Percentiles rank a stretch among this genome's conserved stretches.
These are phyloP conservation scores for Drosophila baimaii DNA, from an alignment of 1,140 invertebrate genomes.

Conservation along the genomic window DNA sequence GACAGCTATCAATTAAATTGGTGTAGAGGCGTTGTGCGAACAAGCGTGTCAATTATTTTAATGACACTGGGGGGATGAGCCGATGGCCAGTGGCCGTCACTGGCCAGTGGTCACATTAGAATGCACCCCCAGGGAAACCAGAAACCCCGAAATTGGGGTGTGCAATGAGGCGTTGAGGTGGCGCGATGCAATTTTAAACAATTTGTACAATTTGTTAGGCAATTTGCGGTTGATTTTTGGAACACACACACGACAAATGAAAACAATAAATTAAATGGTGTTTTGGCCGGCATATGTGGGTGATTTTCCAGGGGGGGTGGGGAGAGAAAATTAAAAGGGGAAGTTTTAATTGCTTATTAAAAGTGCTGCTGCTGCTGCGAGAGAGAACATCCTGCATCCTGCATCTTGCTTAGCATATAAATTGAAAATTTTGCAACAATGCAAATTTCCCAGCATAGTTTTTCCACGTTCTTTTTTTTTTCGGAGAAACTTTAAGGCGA, in stretches of 20 bases:
- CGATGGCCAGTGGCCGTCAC: conserved; percentile 47
- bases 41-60: conserved; percentile 83
- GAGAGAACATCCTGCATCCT: conserved; percentile 10
- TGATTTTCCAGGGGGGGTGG: conserved; percentile 24
- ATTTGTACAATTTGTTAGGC: conserved; percentile 75
- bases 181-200: conserved; percentile 75
- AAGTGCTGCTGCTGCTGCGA: conserved; percentile 30
- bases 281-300: conserved; percentile 48
- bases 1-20: conserved; percentile 72
- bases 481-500: conserved; percentile 31
- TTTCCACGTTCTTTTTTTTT: conserved; percentile 19
- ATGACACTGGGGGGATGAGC: conserved; percentile 36
- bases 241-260: conserved; percentile 68
- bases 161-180: conserved; percentile 73
- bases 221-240: conserved; percentile 71
- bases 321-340: background rate
- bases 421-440: conserved; percentile 66
- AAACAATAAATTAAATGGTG: conserved; percentile 72
- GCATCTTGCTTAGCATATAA: conserved; percentile 66
- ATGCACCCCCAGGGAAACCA: conserved; percentile 57
- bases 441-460: conserved; percentile 51
- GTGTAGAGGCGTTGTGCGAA: conserved; percentile 66
- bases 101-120: conserved; percentile 58
- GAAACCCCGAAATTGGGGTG: conserved; percentile 51
- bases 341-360: conserved; percentile 76